Base-by-base conservation (phyloP, 2,888 invertebrate species). In the Pycnomerus fuliginosus region DNA sequence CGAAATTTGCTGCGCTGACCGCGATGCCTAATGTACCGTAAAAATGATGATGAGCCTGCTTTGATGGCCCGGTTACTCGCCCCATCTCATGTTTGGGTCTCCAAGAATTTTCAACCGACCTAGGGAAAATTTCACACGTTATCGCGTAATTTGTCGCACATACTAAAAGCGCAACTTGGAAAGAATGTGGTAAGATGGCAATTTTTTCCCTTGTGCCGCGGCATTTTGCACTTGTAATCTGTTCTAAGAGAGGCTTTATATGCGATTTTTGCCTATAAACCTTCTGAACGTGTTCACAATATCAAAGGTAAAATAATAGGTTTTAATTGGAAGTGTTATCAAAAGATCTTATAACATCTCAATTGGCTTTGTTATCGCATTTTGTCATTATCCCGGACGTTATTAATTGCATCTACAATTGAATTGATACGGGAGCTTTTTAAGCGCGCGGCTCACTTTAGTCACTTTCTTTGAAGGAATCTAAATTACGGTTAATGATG, bases 61-160 rank as follows among this genome's bases (percentile, higher is more conserved):
- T n/a, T n/a, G n/a, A n/a, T n/a, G n/a, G n/a, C n/a, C n/a, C n/a
- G n/a, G n/a, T n/a, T n/a, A n/a, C n/a, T n/a, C n/a, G n/a, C n/a
- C n/a, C n/a, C n/a, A n/a, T n/a, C n/a, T n/a, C n/a, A n/a, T n/a
- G n/a, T n/a, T n/a, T n/a, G n/a, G n/a, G n/a, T n/a, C n/a, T n/a
- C n/a, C n/a, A 5, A 28, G 28, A 28, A 15, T 14, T 28, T 15
- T 15, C 13, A 16, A 20, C 5, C 20, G 5, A 20, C 8, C 22
- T 12, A 8, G 22, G 52, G 63, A 53, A 58, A 61, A 62, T 62
- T 63, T 60, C 56, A 60, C 63, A 61, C 60, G 58, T 56, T 52
- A 54, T 49, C 44, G 48, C 44, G 60, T 62, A 64, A 64, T 64
- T 64, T 64, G 64, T 64, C 64, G 58, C 64, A 63, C 61, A 63